phyloP scores from a whole-genome alignment of 2,888 invertebrate genomes.

The Eumacrocentrus americanus region DNA sequence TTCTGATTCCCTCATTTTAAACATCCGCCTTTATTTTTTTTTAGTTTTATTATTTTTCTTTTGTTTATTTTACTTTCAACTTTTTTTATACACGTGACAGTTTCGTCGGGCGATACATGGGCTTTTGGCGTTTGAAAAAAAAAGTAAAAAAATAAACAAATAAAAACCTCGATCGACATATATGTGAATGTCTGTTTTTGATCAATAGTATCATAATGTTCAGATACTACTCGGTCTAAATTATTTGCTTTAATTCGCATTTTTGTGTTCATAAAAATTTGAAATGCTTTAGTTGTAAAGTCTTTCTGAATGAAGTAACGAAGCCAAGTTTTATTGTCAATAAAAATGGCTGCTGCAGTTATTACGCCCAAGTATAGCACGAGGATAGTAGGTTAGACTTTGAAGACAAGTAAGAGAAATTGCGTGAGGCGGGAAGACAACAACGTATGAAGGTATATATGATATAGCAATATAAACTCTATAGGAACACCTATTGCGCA shows the following conservation, averaged over 20 bases:
- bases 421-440: no score
- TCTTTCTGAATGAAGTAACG: neutral
- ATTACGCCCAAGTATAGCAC: slow-evolving; percentile 13
- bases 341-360: slow-evolving; percentile 25
- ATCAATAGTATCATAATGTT: neutral
- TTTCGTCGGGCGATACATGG: no score
- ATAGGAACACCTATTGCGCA: no score
- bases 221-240: neutral
- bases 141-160: no score
- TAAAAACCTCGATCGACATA: no score
- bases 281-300: neutral
- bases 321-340: slow-evolving; percentile 25
- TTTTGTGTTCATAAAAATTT: neutral
- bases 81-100: no score
- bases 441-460: no score
- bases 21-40: neutral
- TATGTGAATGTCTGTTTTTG: neutral
- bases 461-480: no score
- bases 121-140: no score
- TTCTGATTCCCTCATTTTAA: neutral
- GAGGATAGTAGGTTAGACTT: neutral
- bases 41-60: neutral
- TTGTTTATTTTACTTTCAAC: no score
- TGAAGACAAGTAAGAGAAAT: neutral
- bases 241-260: neutral